Base-by-base conservation (phyloP, 2,113 vertebrate species). In the Ageneiosus marmoratus region DNA sequence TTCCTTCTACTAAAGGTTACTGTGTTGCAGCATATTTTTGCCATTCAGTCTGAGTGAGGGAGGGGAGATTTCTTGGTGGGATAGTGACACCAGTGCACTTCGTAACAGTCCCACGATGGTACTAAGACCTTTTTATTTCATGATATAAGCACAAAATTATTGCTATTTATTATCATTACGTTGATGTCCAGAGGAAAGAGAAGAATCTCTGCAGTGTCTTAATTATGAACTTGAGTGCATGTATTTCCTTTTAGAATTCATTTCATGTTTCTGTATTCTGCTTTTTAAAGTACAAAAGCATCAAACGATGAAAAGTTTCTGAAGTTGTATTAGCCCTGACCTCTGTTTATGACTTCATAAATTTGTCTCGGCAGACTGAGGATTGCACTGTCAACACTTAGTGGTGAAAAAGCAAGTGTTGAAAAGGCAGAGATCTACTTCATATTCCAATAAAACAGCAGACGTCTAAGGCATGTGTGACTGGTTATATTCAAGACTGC, bases 341-440 rank as follows among this genome's bases (percentile, higher is more conserved):
- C 86, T 89, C 74, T 89, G 85, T 90, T 92, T 91, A 91, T 65
- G 2, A 87, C 86, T 90, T 88, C 76, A 87, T 92, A 90, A 91
- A 92, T 91, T 86, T 83, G 60, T 87, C 80, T 87, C 83, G 87
- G 86, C 86, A 82, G 87, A 50, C 85, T 83, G 85, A 82, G 83
- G 84, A 89, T 86, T 87, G 78, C 84, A 86, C 76, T 83, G 22
- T 74, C 72, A 69, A 67, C 74, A 69, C 70, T 44, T 86, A 77
- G 63, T 50, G 58, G 51, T 60, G 80, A 83, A 72, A 87, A 65
- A 76, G 29, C 82, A 87, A 83, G 48, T 80, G 73, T 50, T 76
- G 73, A 76, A 76, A 55, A 76, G 80, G 78, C 77, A 77, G 65
- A 86, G 51, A 77, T 80, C 41, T 76, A 41, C 70, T 83, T 76